These are phyloP conservation scores for Scelioninae gen. 1 DNA, from an alignment of 2,888 invertebrate species.

Conservation along the genomic window DNA sequence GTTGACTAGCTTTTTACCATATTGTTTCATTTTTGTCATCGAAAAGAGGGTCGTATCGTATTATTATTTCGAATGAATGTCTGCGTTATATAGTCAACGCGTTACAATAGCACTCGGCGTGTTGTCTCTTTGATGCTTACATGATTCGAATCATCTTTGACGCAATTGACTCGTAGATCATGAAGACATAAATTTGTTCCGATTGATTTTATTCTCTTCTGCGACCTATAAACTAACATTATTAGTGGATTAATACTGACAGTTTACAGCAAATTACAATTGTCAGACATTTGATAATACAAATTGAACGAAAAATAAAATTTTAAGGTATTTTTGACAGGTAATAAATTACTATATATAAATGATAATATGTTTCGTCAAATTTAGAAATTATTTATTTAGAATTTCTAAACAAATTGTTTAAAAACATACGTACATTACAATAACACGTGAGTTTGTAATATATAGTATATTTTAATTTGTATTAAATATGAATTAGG, in stretches of 20 bases:
- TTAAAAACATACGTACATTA: no score
- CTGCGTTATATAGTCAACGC: conserved; percentile 46
- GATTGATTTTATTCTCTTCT: conserved; percentile 36
- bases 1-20: conserved; percentile 58
- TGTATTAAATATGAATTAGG: no score
- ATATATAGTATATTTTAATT: no score
- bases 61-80: conserved; percentile 61
- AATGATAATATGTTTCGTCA: no score
- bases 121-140: conserved; percentile 51
- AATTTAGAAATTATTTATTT: no score
- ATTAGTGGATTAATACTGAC: conserved; percentile 9
- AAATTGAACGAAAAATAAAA: conserved; percentile 25
- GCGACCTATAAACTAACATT: conserved; percentile 27
- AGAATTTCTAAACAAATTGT: no score
- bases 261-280: conserved; percentile 14
- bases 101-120: conserved; percentile 43
- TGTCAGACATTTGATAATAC: conserved; percentile 9
- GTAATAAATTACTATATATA: no score
- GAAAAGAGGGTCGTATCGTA: conserved; percentile 40
- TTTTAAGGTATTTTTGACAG: no score
- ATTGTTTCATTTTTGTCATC: conserved; percentile 55
- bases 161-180: conserved; percentile 47
- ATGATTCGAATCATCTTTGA: conserved; percentile 57
- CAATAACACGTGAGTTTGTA: no score
- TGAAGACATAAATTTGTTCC: conserved; percentile 48